A percentile compares a stretch with the other conserved stretches of the same genome.
These are phyloP conservation scores for Tachina grossa DNA, from an alignment of 2,888 invertebrate species.

Conservation along the genomic window DNA sequence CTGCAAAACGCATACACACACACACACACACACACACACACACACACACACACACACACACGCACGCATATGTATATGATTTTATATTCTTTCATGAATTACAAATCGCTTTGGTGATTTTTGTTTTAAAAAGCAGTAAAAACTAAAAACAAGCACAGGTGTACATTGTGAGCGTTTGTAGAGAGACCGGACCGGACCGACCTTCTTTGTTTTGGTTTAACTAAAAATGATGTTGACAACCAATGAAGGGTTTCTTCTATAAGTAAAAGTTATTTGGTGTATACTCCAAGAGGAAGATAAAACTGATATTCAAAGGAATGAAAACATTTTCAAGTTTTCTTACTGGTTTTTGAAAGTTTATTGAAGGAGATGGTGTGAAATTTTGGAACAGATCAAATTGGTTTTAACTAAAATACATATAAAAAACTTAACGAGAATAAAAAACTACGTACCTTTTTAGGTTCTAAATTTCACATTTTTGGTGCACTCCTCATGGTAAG, in stretches of 20 bases:
- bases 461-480: no score
- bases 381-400: no score
- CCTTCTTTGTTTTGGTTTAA: constrained; percentile 55
- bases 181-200: constrained; percentile 73
- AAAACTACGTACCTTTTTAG: no score
- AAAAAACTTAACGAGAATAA: no score
- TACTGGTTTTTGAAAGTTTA: not conserved
- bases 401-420: no score
- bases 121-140: constrained; percentile 44
- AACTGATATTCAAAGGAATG: constrained; percentile 15
- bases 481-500: no score
- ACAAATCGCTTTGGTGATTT: constrained; percentile 67
- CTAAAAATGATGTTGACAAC: constrained; percentile 60
- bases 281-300: not conserved
- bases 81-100: constrained; percentile 23
- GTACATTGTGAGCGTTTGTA: constrained; percentile 76
- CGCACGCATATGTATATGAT: not conserved
- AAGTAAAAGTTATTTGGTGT: constrained; percentile 35
- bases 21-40: not conserved
- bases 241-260: constrained; percentile 64
- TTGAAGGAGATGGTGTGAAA: not conserved
- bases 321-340: not conserved
- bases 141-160: constrained; percentile 75
- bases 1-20: constrained; percentile 49
- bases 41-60: not conserved